A percentile compares a stretch with the other conserved stretches of the same genome.
phyloP scores from a whole-genome alignment of 2,113 vertebrate genomes.

The Podarcis cretensis region DNA sequence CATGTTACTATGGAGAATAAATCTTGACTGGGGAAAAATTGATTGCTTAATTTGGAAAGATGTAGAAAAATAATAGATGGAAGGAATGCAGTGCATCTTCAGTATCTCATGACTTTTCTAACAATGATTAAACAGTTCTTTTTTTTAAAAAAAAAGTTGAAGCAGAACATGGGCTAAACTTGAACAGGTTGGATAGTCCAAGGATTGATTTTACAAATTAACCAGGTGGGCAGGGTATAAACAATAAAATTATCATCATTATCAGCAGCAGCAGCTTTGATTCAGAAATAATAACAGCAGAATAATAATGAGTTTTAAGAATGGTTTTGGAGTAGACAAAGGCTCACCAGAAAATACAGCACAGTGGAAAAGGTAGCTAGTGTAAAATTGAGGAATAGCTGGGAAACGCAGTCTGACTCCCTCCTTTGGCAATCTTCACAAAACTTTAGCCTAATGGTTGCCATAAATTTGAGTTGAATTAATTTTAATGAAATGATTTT shows the following conservation, averaged over 20 bases:
- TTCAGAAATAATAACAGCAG: constrained; percentile 3
- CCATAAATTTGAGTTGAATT: too few species aligned
- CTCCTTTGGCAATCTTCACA: too few species aligned
- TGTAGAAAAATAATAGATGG: not conserved
- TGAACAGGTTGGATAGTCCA: not conserved
- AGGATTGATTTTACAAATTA: not conserved
- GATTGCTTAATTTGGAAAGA: constrained; percentile 16
- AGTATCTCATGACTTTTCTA: not conserved
- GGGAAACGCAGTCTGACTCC: not conserved
- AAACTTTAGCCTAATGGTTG: too few species aligned
- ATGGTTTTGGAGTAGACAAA: not conserved
- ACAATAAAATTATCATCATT: too few species aligned
- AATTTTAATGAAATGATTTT: too few species aligned
- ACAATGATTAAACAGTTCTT: not conserved
- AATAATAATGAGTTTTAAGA: not conserved
- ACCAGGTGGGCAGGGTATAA: not conserved
- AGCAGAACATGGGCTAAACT: constrained; percentile 7
- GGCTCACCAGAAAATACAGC: not conserved
- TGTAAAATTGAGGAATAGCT: not conserved
- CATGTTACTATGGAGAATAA: not conserved
- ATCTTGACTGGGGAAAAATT: not conserved
- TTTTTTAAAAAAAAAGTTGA: not conserved
- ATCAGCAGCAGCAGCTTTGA: not conserved
- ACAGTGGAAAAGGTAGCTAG: not conserved
- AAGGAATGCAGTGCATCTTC: not conserved